phyloP scores from a whole-genome alignment of 1,140 invertebrate species.

The Pantala flavescens region DNA sequence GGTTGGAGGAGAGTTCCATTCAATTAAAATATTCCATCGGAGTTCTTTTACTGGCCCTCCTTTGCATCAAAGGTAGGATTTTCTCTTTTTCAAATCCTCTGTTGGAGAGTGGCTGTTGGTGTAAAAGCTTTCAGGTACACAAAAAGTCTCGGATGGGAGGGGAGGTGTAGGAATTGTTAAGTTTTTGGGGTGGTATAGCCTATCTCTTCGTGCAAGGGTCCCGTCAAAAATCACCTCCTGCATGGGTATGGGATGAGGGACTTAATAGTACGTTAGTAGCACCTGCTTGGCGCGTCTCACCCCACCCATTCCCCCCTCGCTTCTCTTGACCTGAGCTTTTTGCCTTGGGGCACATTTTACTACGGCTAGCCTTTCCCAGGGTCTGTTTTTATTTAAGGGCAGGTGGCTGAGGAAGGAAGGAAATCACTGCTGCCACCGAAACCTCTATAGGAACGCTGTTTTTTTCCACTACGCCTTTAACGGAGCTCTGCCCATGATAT shows the following conservation, averaged over 20 bases:
- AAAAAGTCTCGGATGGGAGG: background rate
- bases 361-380: slow-evolving; percentile 1
- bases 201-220: no score
- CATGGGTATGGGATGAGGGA: background rate
- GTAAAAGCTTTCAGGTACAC: background rate
- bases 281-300: background rate
- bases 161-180: background rate
- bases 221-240: no score
- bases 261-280: slow-evolving; percentile 2
- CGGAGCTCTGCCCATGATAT: no score
- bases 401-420: background rate
- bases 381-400: slow-evolving; percentile 6
- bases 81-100: no score
- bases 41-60: no score
- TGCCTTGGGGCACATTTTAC: background rate
- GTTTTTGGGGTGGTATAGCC: no score
- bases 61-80: no score
- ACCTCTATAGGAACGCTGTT: background rate
- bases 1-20: no score
- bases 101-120: no score
- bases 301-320: background rate
- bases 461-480: no score
- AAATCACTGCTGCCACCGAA: background rate
- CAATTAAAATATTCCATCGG: no score
- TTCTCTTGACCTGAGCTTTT: background rate